These are phyloP conservation scores for Stegastes partitus DNA, from an alignment of 2,113 vertebrate genomes.

Conservation along the genomic window DNA sequence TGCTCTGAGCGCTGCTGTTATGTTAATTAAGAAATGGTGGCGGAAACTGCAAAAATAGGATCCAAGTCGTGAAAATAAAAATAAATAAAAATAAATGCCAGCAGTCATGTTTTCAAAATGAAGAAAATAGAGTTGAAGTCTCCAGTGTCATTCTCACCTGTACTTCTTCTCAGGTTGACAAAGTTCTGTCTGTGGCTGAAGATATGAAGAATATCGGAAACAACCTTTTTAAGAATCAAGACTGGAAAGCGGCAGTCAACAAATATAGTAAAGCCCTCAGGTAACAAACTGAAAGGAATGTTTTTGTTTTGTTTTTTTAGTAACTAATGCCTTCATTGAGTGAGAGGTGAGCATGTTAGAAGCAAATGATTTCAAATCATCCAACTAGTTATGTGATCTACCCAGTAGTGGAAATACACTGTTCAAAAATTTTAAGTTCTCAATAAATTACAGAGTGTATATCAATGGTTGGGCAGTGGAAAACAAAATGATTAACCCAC, in stretches of 20 bases:
- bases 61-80: background rate
- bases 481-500: too few relatives aligned
- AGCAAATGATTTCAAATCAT: background rate
- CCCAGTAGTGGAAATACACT: background rate
- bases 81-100: too few relatives aligned
- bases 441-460: too few relatives aligned
- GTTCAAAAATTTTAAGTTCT: too few relatives aligned
- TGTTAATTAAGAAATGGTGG: background rate
- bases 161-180: conserved; percentile 84
- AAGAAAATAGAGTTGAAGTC: background rate
- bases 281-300: conserved; percentile 74
- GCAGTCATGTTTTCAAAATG: background rate
- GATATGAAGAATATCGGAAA: conserved; percentile 96
- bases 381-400: background rate
- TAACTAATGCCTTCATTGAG: background rate
- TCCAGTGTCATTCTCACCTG: background rate
- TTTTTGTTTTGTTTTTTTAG: conserved; percentile 5
- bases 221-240: conserved; percentile 93
- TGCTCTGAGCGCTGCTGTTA: background rate
- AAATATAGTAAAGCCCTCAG: conserved; percentile 96
- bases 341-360: background rate
- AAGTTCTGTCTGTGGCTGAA: conserved; percentile 91
- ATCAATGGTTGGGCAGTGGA: too few relatives aligned
- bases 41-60: background rate
- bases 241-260: conserved; percentile 91